Evolutionary conservation across 2,888 invertebrate species (phyloP).

Genomic region (Clivina fossor): DNA sequence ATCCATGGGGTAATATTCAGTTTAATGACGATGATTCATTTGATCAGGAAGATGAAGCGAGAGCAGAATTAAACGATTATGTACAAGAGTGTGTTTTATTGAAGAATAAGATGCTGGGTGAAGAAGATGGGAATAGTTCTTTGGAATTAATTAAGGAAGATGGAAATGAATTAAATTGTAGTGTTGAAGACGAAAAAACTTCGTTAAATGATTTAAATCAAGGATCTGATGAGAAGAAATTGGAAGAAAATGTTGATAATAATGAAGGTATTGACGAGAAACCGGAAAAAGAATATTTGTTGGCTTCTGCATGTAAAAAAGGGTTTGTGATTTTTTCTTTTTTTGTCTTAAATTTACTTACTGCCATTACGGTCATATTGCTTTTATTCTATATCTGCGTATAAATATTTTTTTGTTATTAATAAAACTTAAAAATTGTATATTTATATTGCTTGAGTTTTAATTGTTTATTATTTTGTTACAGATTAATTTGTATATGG

Average conservation of each 20-base stretch:
- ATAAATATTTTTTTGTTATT: constrained; percentile 33
- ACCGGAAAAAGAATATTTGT: constrained; percentile 56
- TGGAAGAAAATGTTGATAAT: constrained; percentile 42
- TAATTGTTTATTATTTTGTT: constrained; percentile 36
- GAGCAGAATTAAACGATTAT: constrained; percentile 42
- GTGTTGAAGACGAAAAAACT: constrained; percentile 8
- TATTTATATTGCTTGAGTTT: neutral
- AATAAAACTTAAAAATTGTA: neutral
- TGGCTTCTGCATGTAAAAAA: constrained; percentile 70
- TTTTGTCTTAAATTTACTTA: constrained; percentile 26
- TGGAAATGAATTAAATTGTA: neutral
- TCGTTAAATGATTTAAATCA: neutral
- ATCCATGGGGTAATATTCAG: constrained; percentile 18
- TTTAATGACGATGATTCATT: constrained; percentile 35
- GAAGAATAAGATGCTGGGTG: constrained; percentile 54
- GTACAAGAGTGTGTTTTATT: constrained; percentile 49
- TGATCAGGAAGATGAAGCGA: constrained; percentile 39
- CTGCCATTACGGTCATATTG: constrained; percentile 11
- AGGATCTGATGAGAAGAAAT: constrained; percentile 32
- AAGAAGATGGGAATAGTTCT: constrained; percentile 47
- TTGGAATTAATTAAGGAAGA: neutral
- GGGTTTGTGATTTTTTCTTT: constrained; percentile 56
- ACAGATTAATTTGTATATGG: constrained; percentile 64
- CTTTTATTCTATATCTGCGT: constrained; percentile 20
- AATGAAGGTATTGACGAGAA: constrained; percentile 38